These are phyloP conservation scores for Romanogobio albipinnatus DNA, from an alignment of 2,113 vertebrate species.

Conservation along the genomic window DNA sequence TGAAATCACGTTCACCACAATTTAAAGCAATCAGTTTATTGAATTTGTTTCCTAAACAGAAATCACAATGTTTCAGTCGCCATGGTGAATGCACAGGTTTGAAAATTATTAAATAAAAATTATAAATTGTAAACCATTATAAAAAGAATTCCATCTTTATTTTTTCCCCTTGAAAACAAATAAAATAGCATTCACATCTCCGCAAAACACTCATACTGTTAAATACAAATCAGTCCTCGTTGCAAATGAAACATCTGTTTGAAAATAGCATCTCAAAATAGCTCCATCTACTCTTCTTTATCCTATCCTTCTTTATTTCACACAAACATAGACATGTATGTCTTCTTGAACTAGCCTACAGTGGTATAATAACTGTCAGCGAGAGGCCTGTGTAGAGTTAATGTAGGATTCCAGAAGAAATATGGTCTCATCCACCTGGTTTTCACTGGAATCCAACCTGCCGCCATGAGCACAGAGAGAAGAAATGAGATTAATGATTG, in stretches of 20 bases:
- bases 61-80: background rate
- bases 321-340: background rate
- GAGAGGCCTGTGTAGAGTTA: conserved; percentile 61
- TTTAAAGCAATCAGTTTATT: conserved; percentile 4
- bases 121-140: conserved; percentile 18
- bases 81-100: conserved; percentile 18
- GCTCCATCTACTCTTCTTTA: too few species aligned
- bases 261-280: background rate
- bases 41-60: conserved; percentile 29
- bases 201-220: background rate
- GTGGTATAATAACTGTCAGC: conserved; percentile 11
- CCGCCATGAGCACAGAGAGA: conserved; percentile 16
- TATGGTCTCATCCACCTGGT: conserved; percentile 92
- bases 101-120: conserved; percentile 41
- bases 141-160: conserved; percentile 14
- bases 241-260: background rate
- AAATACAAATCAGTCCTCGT: background rate
- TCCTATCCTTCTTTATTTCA: background rate
- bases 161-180: background rate
- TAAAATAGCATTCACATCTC: background rate
- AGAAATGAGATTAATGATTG: background rate
- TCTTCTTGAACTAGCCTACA: background rate
- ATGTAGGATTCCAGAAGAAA: conserved; percentile 89
- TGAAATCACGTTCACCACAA: background rate
- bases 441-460: conserved; percentile 92